Percentiles rank a stretch among this genome's conserved stretches.
phyloP scores from a whole-genome alignment of 2,888 invertebrate species.

The Dryobota labecula region DNA sequence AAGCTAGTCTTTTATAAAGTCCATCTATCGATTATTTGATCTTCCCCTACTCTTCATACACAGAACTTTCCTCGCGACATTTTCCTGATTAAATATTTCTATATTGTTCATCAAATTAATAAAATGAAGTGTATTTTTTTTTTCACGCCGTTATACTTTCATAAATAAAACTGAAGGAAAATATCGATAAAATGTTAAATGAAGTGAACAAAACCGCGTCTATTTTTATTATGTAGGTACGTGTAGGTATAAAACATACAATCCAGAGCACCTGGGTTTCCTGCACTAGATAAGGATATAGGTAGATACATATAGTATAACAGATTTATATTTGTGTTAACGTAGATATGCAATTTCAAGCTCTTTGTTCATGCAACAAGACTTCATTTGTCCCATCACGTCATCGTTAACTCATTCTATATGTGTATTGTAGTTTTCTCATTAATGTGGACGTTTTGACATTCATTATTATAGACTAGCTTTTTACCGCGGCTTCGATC shows the following conservation, averaged over 20 bases:
- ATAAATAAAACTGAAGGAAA: conserved; percentile 13
- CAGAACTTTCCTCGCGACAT: no score
- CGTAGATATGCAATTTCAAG: background rate
- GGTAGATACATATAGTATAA: no score
- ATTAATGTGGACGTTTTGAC: background rate
- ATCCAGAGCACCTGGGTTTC: conserved; percentile 8
- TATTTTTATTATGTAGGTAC: conserved; percentile 2
- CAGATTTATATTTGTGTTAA: conserved; percentile 10
- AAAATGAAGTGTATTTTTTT: background rate
- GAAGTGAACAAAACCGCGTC: conserved; percentile 14
- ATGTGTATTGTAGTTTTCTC: no score
- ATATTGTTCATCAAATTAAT: conserved; percentile 15
- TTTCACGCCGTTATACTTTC: background rate
- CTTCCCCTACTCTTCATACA: no score
- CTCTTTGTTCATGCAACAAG: background rate
- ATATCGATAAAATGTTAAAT: conserved; percentile 12
- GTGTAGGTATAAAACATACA: conserved; percentile 1
- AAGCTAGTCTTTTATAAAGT: no score
- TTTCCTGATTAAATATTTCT: no score
- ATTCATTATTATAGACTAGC: no score
- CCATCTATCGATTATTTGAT: no score
- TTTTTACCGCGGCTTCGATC: no score
- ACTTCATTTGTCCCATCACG: background rate
- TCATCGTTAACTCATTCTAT: background rate
- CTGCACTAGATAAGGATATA: background rate